Conservation (phyloP, 2,888 invertebrate genomes). For the Caenorhabditis angaria region DNA sequence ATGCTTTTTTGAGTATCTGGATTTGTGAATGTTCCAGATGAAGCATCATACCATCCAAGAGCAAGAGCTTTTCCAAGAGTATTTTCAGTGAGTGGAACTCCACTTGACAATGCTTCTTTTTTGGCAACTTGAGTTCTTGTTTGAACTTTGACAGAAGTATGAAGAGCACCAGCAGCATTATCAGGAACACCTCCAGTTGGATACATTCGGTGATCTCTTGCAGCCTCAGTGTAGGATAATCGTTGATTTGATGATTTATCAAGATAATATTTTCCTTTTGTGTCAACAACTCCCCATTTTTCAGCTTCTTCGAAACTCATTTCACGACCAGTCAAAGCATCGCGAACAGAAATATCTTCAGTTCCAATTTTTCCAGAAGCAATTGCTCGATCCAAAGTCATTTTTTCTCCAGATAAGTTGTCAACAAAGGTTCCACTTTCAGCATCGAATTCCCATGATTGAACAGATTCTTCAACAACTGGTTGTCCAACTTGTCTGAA, state of each 20-base stretch:
- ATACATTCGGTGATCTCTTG: slow-evolving; percentile 84
- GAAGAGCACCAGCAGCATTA: slow-evolving; percentile 69
- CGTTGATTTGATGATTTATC: slow-evolving; percentile 69
- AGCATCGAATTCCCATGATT: slow-evolving; percentile 78
- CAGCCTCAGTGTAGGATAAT: slow-evolving; percentile 82
- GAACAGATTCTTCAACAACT: slow-evolving; percentile 68
- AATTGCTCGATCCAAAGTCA: slow-evolving; percentile 81
- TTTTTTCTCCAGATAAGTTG: slow-evolving; percentile 78
- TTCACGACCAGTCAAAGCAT: slow-evolving; percentile 80
- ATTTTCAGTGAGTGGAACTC: slow-evolving; percentile 56
- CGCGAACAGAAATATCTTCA: slow-evolving; percentile 79
- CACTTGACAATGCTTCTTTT: slow-evolving; percentile 67
- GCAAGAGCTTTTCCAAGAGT: slow-evolving; percentile 78
- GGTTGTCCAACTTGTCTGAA: slow-evolving; percentile 72
- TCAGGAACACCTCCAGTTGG: slow-evolving; percentile 71
- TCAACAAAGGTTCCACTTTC: slow-evolving; percentile 83
- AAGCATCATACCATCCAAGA: slow-evolving; percentile 80
- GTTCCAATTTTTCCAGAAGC: slow-evolving; percentile 72
- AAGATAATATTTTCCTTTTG: slow-evolving; percentile 67
- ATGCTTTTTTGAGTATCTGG: slow-evolving; percentile 79
- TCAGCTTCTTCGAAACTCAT: slow-evolving; percentile 74
- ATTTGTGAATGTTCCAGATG: slow-evolving; percentile 79
- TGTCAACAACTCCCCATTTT: slow-evolving; percentile 74
- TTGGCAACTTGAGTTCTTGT: slow-evolving; percentile 67
- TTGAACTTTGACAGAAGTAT: slow-evolving; percentile 70